A percentile compares a stretch with the other conserved stretches of the same genome.
Evolutionary conservation across 2,797 vertebrate species (phyloP).

Genomic region (Rhyacichthys aspro): DNA sequence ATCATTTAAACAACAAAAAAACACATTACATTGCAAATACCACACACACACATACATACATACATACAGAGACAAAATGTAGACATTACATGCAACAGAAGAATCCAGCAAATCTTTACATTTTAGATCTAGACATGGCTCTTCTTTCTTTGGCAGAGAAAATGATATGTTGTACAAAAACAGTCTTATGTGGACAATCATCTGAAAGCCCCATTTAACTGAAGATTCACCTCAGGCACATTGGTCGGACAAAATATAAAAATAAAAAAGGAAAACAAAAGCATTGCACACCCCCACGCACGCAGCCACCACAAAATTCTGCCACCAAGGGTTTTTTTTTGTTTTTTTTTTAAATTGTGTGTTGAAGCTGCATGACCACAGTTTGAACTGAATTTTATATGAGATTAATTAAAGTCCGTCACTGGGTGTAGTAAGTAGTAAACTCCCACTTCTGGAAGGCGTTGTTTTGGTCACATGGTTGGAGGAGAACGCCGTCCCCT

Average conservation of each 20-base stretch:
- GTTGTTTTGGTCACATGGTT: slow-evolving; percentile 78
- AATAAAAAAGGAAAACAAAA: slow-evolving; percentile 9
- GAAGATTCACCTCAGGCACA: not conserved
- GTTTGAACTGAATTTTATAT: slow-evolving; percentile 6
- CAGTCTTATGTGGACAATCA: not conserved
- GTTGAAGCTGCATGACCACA: slow-evolving; percentile 8
- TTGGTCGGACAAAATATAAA: not conserved
- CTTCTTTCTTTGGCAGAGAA: slow-evolving; percentile 34
- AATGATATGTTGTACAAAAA: slow-evolving; percentile 6
- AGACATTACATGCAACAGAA: slow-evolving; percentile 7
- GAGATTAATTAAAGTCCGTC: slow-evolving; percentile 9
- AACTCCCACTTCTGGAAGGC: slow-evolving; percentile 92
- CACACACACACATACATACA: not conserved
- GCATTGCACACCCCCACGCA: slow-evolving; percentile 57
- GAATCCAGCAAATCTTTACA: not conserved
- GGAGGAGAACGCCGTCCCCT: slow-evolving; percentile 64
- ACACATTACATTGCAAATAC: not conserved
- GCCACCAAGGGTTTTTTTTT: slow-evolving; percentile 6
- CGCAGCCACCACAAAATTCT: slow-evolving; percentile 16
- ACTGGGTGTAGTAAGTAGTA: slow-evolving; percentile 80
- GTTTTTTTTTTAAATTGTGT: slow-evolving; percentile 11
- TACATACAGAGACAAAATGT: slow-evolving; percentile 17
- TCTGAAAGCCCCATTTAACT: no score
- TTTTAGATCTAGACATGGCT: slow-evolving; percentile 29
- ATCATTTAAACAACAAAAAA: slow-evolving; percentile 23